Conservation (phyloP, 2,113 vertebrate species). For the Eudyptes chrysolophus region DNA sequence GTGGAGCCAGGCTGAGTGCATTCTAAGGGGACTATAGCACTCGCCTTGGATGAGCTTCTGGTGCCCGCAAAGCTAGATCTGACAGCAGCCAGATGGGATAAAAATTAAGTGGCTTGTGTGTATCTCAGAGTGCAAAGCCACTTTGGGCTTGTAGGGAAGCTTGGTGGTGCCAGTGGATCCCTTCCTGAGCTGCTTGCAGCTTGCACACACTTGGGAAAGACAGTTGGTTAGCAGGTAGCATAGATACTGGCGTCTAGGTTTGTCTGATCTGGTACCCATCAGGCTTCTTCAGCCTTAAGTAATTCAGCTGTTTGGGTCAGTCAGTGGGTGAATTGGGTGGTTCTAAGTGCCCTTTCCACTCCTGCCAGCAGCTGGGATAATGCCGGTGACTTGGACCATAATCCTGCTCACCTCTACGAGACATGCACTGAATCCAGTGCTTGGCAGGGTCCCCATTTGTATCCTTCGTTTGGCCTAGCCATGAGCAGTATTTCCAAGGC, state of each 20-base stretch:
- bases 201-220: not conserved
- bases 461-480: not conserved
- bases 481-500: not conserved
- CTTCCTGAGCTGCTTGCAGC: not conserved
- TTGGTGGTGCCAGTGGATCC: not conserved
- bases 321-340: not conserved
- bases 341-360: not conserved
- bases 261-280: not conserved
- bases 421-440: no score
- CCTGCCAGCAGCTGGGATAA: not conserved
- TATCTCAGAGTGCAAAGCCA: not conserved
- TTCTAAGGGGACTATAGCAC: not conserved
- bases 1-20: not conserved
- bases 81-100: not conserved
- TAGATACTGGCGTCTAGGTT: not conserved
- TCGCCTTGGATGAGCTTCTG: not conserved
- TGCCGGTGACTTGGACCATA: not conserved
- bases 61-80: not conserved
- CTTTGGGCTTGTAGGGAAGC: not conserved
- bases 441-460: not conserved
- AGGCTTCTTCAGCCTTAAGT: not conserved
- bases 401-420: accelerated
- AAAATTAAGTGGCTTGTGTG: not conserved
- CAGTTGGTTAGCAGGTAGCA: not conserved
- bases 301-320: not conserved